Evolutionary conservation across 1,140 invertebrate species (phyloP).

Genomic region (Drosophila suzukii): DNA sequence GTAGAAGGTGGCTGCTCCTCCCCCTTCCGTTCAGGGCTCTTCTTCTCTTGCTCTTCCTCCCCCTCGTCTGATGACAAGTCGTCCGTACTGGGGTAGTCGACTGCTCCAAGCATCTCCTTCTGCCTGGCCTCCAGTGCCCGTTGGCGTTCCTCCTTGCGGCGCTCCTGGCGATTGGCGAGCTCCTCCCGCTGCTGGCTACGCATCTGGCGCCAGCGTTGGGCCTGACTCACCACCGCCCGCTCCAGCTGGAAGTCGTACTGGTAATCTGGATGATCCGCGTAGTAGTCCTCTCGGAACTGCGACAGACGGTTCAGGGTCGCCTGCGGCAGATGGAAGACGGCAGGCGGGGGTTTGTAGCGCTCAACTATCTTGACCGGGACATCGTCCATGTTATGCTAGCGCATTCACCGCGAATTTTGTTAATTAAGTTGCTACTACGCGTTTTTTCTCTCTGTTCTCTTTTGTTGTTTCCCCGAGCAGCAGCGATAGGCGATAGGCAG

Average conservation of each 20-base stretch:
- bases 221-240: slow-evolving; percentile 88
- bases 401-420: slow-evolving; percentile 66
- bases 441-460: slow-evolving; percentile 56
- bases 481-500: slow-evolving; percentile 23
- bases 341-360: slow-evolving; percentile 91
- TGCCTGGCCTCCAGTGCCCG: slow-evolving; percentile 86
- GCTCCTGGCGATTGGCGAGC: slow-evolving; percentile 86
- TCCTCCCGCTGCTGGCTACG: slow-evolving; percentile 87
- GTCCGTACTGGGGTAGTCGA: slow-evolving; percentile 86
- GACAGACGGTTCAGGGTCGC: slow-evolving; percentile 88
- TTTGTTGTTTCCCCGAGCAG: slow-evolving; percentile 63
- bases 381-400: slow-evolving; percentile 88
- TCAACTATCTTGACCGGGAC: slow-evolving; percentile 94
- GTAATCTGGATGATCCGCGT: slow-evolving; percentile 84
- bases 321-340: slow-evolving; percentile 63
- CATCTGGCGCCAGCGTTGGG: slow-evolving; percentile 88
- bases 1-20: slow-evolving; percentile 7
- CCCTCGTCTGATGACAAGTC: slow-evolving; percentile 75
- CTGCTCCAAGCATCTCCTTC: slow-evolving; percentile 86
- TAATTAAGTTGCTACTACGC: slow-evolving; percentile 58
- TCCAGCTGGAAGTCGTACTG: slow-evolving; percentile 91
- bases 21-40: neutral
- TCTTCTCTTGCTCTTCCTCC: slow-evolving; percentile 6
- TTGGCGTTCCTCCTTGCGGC: slow-evolving; percentile 85
- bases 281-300: slow-evolving; percentile 87